Evolutionary conservation across 35 echinoderm and acorn worm species (phyloP).

Genomic region (Lytechinus pictus): DNA sequence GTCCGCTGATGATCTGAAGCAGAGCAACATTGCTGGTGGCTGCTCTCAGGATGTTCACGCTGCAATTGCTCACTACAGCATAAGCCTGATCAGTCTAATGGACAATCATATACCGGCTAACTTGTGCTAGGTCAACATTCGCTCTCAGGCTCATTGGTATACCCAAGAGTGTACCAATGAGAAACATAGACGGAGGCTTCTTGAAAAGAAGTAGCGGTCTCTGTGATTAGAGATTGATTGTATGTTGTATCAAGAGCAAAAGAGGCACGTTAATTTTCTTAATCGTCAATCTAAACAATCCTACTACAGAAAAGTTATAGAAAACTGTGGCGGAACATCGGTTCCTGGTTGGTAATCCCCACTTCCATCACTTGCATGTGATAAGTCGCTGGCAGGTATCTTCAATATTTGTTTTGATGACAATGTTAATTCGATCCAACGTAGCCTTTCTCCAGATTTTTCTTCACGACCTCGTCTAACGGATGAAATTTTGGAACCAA

Average conservation of each 20-base stretch:
- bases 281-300: slow-evolving; percentile 20
- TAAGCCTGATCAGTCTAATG: neutral
- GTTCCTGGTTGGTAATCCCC: slow-evolving; percentile 22
- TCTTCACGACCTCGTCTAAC: no score
- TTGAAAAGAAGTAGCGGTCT: neutral
- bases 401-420: no score
- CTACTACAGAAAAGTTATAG: slow-evolving; percentile 42
- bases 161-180: slow-evolving; percentile 29
- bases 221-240: slow-evolving; percentile 53
- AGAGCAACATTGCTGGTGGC: neutral
- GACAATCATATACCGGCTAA: neutral
- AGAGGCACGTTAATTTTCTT: slow-evolving; percentile 18
- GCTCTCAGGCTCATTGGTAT: slow-evolving; percentile 35
- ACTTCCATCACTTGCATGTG: neutral
- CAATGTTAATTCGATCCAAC: no score
- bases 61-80: neutral
- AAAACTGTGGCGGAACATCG: slow-evolving; percentile 29
- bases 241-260: slow-evolving; percentile 44
- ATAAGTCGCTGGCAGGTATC: neutral
- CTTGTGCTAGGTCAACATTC: slow-evolving; percentile 14
- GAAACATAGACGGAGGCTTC: neutral
- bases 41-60: no score
- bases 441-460: no score
- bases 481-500: no score
- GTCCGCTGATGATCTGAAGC: neutral